phyloP scores from a whole-genome alignment of 1,140 invertebrate species.

The Chionoecetes opilio region DNA sequence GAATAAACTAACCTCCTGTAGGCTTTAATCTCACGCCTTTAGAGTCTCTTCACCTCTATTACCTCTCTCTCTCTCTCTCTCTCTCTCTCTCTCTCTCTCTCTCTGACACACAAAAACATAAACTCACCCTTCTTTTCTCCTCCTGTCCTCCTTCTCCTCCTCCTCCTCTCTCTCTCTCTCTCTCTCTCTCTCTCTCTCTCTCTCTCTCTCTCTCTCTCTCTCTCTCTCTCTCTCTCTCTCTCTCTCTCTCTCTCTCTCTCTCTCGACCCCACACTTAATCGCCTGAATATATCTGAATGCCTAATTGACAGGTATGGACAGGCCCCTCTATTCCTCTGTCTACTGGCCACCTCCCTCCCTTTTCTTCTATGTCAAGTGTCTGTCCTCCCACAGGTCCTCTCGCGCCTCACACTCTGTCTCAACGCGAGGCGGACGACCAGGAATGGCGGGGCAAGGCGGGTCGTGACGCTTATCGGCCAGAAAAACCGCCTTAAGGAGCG shows the following conservation, averaged over 20 bases:
- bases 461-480: conserved; percentile 5
- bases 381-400: neutral
- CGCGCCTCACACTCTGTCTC: neutral
- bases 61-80: neutral
- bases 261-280: neutral
- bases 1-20: neutral
- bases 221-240: conserved; percentile 16
- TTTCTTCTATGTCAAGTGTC: neutral
- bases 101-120: no score
- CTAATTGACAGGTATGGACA: conserved; percentile 28
- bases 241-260: conserved; percentile 27
- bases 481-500: neutral
- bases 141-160: no score
- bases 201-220: neutral
- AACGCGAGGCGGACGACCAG: neutral
- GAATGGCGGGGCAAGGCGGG: conserved; percentile 12
- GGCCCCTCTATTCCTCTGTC: neutral
- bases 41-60: neutral
- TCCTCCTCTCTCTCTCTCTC: no score
- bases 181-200: no score
- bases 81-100: neutral
- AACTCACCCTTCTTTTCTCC: no score
- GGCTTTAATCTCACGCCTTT: conserved; percentile 18
- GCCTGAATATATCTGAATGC: conserved; percentile 7
- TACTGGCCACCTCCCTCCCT: neutral